Base-by-base conservation (phyloP, 2,797 vertebrate species). In the Propithecus perrieri region DNA sequence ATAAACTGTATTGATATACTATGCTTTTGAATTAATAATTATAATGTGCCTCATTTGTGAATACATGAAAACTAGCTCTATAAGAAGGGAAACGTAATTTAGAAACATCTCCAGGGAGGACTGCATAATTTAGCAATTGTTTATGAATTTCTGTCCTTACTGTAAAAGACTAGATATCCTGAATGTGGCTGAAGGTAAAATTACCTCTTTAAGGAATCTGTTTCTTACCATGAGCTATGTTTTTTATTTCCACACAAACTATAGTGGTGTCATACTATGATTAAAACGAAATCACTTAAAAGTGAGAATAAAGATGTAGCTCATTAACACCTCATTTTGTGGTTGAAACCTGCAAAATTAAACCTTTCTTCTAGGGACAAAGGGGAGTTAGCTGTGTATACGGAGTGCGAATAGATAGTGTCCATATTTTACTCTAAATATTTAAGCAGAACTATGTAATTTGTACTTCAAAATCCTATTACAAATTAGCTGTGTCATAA, bases 381-480 rank as follows among this genome's bases (percentile, higher is more conserved):
- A 97, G 55, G 95, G 17, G 85, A 95, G 46, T 50, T 86, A 46
- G n/a, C 97, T 97, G 92, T 96, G 69, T 94, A 57, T 87, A 90
- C 61, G 46, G 63, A 98, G 97, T 97, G 91, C 97, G 90, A 98
- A 98, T 98, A 98, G 96, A 97, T 97, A 93, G 96, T 97, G 97
- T 87, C 83, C 72, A 85, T 98, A 93, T 97, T 98, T 96, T 97
- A 89, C 80, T 97, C 89, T 91, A 96, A 98, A 96, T 97, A 96
- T 97, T 98, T 97, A 95, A 96, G 97, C 41, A 96, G 91, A 98
- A 98, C 96, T 76, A 95, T 96, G 97, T 80, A 98, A 98, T 98
- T 98, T 98, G 71, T 97, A 98, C 97, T 98, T 98, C 97, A 98
- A 98, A 98, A 96, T 90, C 61, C 71, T 93, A 26, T 81, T 96